Conservation (phyloP, 2,888 invertebrate species). For the Cotesia congregata region DNA sequence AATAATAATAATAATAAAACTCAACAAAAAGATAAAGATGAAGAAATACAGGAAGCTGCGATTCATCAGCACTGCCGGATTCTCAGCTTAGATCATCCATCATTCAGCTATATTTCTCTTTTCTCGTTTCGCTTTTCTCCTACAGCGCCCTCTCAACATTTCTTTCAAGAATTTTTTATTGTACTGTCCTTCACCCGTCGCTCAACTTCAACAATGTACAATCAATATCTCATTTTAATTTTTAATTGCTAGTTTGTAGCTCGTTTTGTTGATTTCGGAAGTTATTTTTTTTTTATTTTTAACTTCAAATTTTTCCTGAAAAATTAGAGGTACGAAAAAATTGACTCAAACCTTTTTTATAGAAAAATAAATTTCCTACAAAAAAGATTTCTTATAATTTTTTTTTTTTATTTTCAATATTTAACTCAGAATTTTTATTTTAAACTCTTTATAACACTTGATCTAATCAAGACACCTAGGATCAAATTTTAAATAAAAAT, state of each 20-base stretch:
- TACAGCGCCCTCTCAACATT: not conserved
- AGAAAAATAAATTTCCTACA: no score
- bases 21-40: constrained; percentile 19
- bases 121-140: not conserved
- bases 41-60: constrained; percentile 39
- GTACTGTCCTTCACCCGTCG: constrained; percentile 4
- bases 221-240: constrained; percentile 30
- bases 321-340: no score
- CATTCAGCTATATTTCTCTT: constrained; percentile 22
- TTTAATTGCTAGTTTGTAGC: not conserved
- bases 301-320: not conserved
- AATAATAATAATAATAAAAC: not conserved
- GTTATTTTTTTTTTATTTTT: not conserved
- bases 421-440: no score
- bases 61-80: constrained; percentile 39
- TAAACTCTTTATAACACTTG: no score
- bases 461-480: no score
- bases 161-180: constrained; percentile 8
- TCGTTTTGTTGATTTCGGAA: not conserved
- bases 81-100: constrained; percentile 38
- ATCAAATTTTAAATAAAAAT: no score
- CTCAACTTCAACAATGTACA: constrained; percentile 27
- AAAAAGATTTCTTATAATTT: no score
- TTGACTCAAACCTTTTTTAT: no score
- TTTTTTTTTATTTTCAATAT: no score